Base-by-base conservation (phyloP, 2,797 vertebrate species). In the Chrosomus eos region DNA sequence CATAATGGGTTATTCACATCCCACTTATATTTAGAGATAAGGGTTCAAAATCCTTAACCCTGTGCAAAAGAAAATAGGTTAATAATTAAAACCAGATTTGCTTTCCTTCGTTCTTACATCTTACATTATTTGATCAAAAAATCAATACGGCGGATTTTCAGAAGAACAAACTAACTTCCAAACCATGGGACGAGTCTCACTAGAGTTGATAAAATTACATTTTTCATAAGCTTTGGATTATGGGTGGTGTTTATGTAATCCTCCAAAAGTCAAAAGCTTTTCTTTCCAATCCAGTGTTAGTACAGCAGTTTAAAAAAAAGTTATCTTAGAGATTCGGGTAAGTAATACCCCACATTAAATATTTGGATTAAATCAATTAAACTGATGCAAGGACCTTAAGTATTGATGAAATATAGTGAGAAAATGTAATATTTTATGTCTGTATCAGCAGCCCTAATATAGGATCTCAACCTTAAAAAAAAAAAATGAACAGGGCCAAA, bases 191-290 rank as follows among this genome's bases (percentile, higher is more conserved):
- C 14, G 26, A 36, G 53, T 51, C 33, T 76, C 10, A 31, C n/a
- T 77, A 43, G 36, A 77, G 43, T 80, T 80, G 33, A 23, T 21
- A 62, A 78, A 84, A 90, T 86, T 82, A 91, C 89, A 94, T 92
- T 88, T 93, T 91, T 93, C 90, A 89, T 88, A 92, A 89, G 88
- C 84, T 90, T 87, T 81, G 93, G 91, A 94, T 94, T 94, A 94
- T 83, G 87, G 88, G 73, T 31, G 31, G 75, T 87, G 92, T 93
- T 93, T 94, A 93, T 60, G 91, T 93, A 92, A 92, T 89, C 77
- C 88, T 72, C 86, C 90, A 90, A 80, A 79, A 89, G 83, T 58
- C 77, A 74, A 60, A 71, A 36, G 28, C 83, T n/a, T 38, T 10
- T 45, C 72, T 38, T 19, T 72, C 11, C 36, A 21, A 68, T 70